A percentile compares a stretch with the other conserved stretches of the same genome.
phyloP scores from a whole-genome alignment of 2,797 vertebrate species.

The Mastacembelus armatus region DNA sequence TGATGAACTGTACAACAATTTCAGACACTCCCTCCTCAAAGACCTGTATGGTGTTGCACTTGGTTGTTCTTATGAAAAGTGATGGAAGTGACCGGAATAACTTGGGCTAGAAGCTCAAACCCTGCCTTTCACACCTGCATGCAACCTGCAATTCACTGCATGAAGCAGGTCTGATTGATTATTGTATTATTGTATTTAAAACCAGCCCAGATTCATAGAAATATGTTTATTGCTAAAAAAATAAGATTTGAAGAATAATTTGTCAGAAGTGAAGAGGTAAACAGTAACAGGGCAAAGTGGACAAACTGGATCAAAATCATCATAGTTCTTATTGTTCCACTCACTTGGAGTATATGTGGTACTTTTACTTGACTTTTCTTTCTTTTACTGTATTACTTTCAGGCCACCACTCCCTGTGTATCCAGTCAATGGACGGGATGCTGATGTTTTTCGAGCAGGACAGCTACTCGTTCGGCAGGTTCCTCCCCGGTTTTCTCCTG shows the following conservation, averaged over 20 bases:
- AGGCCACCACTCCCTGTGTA: constrained; percentile 96
- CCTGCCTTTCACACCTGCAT: neutral
- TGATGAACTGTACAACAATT: neutral
- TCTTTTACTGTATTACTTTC: constrained; percentile 20
- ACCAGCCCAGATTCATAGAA: neutral
- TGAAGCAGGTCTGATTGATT: neutral
- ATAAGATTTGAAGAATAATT: neutral
- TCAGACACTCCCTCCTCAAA: neutral
- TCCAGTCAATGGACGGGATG: constrained; percentile 99
- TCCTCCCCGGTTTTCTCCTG: constrained; percentile 94
- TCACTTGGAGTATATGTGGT: no score
- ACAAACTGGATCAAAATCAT: no score
- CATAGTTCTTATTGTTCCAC: neutral
- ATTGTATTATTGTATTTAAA: no score
- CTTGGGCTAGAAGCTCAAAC: neutral
- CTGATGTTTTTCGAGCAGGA: constrained; percentile 98
- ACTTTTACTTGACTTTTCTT: neutral
- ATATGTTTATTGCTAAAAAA: no score
- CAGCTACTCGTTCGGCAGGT: constrained; percentile 93
- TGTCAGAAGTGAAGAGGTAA: no score
- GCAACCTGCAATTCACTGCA: neutral
- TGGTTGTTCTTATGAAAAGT: neutral
- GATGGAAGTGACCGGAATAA: neutral
- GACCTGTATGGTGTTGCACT: neutral
- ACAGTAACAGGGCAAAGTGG: no score